Conservation (phyloP, 1,140 invertebrate genomes). For the Mya arenaria region DNA sequence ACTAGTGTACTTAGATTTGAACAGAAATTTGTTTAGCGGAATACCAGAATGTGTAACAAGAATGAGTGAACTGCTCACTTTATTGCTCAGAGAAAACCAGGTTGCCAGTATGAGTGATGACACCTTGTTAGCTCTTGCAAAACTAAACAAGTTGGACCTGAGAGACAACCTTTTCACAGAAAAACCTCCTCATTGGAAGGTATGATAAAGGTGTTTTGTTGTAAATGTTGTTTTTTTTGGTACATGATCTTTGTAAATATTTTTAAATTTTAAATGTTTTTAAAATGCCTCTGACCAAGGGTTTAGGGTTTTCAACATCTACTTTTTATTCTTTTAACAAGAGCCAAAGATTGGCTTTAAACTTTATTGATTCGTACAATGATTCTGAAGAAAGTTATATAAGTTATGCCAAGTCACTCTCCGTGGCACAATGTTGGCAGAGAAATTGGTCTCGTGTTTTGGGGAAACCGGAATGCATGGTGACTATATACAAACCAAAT, state of each 20-base stretch:
- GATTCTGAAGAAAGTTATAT: no score
- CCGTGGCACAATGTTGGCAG: no score
- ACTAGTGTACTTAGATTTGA: constrained; percentile 75
- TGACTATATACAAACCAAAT: no score
- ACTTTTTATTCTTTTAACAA: no score
- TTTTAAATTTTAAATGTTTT: neutral
- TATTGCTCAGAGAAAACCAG: constrained; percentile 70
- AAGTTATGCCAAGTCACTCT: no score
- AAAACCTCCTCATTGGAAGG: constrained; percentile 76
- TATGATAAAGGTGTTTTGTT: constrained; percentile 45
- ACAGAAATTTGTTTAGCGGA: constrained; percentile 68
- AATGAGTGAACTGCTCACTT: constrained; percentile 61
- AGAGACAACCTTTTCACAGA: constrained; percentile 69
- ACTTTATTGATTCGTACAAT: no score
- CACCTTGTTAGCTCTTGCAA: constrained; percentile 68
- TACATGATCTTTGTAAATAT: neutral
- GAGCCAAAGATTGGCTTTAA: no score
- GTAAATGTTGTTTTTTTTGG: neutral
- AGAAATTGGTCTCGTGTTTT: no score
- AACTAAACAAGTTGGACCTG: constrained; percentile 75
- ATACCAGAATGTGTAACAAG: constrained; percentile 72
- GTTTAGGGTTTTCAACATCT: neutral
- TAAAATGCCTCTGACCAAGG: neutral
- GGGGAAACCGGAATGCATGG: no score
- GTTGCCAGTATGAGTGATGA: constrained; percentile 70